Base-by-base conservation (phyloP, 2,113 vertebrate genomes). In the Ciconia maguari region DNA sequence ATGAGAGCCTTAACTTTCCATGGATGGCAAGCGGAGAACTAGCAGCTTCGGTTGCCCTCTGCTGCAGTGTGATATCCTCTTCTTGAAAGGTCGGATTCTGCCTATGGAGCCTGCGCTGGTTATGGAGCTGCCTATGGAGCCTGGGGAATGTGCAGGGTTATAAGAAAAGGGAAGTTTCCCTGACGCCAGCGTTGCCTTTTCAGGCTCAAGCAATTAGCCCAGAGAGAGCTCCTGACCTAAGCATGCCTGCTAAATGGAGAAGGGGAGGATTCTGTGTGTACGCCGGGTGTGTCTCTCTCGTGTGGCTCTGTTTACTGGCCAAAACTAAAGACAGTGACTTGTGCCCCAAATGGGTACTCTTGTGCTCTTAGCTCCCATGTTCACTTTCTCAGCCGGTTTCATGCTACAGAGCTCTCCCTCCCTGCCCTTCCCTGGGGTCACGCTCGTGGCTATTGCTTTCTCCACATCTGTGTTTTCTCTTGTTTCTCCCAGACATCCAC, bases 201-300 rank as follows among this genome's bases (percentile, higher is more conserved):
- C 68, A 87, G 72, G 55, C 32, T 74, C 32, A 14, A 58, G 46
- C 41, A 68, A 25, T 58, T 21, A 94, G 21, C 58, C 57, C 36
- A 46, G 36, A 46, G 82, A 57, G 30, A 60, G 38, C 24, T 75
- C 27, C 65, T 79, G 58, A 64, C 60, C 27, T 14, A n/a, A n/a
- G 41, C 7, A 8, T n/a, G 38, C n/a, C 48, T 66, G 27, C 14
- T 22, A 38, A 60, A 74, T 20, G 27, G 76, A 54, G 42, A 66
- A 58, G 16, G 38, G 38, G 52, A 89, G 27, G 30, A 8, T 48
- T 72, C 70, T 44, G 66, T 46, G 26, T 52, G 38, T 24, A 41
- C 14, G 20, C 7, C 0, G 0, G 6, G 10, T 26, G 44, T 25
- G 3, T 29, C 3, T 52, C 34, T 62, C 51, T 46, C 0, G 0